Evolutionary conservation across 2,113 vertebrate genomes (phyloP).

Genomic region (Microtus montanus): DNA sequence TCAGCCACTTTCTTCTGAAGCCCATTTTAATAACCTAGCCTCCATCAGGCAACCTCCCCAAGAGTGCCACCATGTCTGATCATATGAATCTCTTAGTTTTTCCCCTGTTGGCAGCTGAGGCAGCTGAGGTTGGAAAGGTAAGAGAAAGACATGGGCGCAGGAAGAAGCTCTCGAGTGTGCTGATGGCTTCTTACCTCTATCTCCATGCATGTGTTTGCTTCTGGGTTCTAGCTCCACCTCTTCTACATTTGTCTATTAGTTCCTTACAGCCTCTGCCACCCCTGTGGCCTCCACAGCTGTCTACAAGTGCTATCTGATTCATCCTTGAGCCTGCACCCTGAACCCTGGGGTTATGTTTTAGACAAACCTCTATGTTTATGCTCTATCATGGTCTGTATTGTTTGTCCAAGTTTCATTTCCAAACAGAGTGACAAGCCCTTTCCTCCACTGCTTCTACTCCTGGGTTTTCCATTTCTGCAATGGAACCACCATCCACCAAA

Average conservation of each 20-base stretch:
- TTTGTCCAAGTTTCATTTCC: background rate
- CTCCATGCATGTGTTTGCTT: too few species aligned
- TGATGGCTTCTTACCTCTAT: background rate
- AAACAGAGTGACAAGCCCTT: background rate
- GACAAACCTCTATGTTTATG: background rate
- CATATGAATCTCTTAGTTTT: background rate
- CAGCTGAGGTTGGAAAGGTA: background rate
- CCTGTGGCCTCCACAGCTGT: background rate
- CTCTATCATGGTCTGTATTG: background rate
- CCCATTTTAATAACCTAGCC: background rate
- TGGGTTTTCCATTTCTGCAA: background rate
- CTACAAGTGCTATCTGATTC: too few species aligned
- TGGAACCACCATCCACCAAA: background rate
- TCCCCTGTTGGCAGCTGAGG: background rate
- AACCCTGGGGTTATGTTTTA: too few species aligned
- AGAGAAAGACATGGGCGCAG: background rate
- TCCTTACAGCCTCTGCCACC: background rate
- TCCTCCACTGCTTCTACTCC: background rate
- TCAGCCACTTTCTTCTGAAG: background rate
- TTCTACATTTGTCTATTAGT: background rate
- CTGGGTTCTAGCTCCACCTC: too few species aligned
- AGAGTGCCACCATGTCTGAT: background rate
- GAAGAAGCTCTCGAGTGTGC: background rate
- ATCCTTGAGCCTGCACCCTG: background rate
- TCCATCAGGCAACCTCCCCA: background rate